These are phyloP conservation scores for Pogonomyrmex californicus DNA, from an alignment of 1,140 invertebrate genomes.

Conservation along the genomic window DNA sequence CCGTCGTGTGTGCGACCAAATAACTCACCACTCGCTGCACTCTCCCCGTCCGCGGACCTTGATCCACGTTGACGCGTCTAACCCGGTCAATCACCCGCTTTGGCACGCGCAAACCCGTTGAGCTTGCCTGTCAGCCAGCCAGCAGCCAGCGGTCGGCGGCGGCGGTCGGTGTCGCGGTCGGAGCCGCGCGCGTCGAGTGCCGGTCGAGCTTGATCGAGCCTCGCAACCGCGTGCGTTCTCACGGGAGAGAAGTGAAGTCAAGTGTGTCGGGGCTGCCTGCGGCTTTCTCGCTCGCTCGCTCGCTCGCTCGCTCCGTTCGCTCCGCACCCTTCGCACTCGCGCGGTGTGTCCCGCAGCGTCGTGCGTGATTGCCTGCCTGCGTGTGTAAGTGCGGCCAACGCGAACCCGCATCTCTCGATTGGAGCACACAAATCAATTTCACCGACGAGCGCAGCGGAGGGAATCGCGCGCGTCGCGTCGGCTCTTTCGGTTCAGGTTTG, in stretches of 20 bases:
- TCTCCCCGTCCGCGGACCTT: conserved; percentile 16
- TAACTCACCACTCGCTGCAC: neutral
- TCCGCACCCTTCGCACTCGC: neutral
- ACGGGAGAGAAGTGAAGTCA: conserved; percentile 4
- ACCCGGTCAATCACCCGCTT: conserved; percentile 60
- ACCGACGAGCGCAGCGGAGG: neutral
- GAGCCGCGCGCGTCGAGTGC: conserved; percentile 39
- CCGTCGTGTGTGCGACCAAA: conserved; percentile 8
- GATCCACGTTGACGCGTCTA: conserved; percentile 61
- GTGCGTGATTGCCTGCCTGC: neutral
- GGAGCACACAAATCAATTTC: conserved; percentile 29
- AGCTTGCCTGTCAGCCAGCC: conserved; percentile 29
- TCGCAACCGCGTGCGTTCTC: conserved; percentile 19
- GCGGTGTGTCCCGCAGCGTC: neutral
- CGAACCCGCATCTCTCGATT: neutral
- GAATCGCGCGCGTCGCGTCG: neutral
- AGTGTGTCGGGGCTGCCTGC: conserved; percentile 19
- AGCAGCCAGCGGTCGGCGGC: conserved; percentile 19
- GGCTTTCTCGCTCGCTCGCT: neutral
- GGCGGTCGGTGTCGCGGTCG: conserved; percentile 50
- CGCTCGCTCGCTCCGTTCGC: neutral
- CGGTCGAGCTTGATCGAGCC: conserved; percentile 37
- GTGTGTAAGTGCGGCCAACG: neutral
- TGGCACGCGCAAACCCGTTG: conserved; percentile 55
- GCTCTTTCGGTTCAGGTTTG: neutral